Base-by-base conservation (phyloP, 35 echinoderm and acorn worm genomes). In the Heliocidaris tuberculata region DNA sequence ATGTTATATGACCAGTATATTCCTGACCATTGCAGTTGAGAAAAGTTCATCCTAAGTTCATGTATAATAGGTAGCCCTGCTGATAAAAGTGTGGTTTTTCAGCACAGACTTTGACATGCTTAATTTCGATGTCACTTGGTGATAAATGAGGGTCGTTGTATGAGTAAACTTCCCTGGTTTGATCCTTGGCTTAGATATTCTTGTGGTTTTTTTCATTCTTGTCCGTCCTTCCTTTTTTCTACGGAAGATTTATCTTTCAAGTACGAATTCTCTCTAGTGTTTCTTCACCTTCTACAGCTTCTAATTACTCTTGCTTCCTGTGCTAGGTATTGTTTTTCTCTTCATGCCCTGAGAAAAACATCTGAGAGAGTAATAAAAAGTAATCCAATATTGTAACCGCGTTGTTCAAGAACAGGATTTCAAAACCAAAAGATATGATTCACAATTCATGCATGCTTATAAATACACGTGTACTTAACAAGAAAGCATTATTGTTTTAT, bases 351-450 rank as follows among this genome's bases (percentile, higher is more conserved):
- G 65, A 78, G 65, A 78, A 21, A 78, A 78, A n/a, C 60, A 70
- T 24, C 13, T 78, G 21, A 78, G 65, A 78, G 65, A 78, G 21
- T 6, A 78, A 78, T 78, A 21, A 78, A 78, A 78, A 78, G 65
- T 78, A 78, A 78, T 78, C 65, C 65, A 78, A 78, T 78, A 78
- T 78, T 78, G 15, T 78, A 78, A 78, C 65, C 65, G 27, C 65
- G 27, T 78, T 4, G 65, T 78, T 78, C 21, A 78, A 78, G 65
- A 78, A 78, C 65, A 78, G 65, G 65, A 78, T 78, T 78, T 78
- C 65, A 78, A 78, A 78, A 78, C 65, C 65, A 78, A 78, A 78
- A 24, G 19, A 7, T 78, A 21, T 78, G 65, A 29, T 78, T 78
- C 27, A 78, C 65, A 15, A 2, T 15, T 56, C 11, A 56, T 56